phyloP scores from a whole-genome alignment of 1,140 invertebrate genomes.

The Brachionus manjavacas region DNA sequence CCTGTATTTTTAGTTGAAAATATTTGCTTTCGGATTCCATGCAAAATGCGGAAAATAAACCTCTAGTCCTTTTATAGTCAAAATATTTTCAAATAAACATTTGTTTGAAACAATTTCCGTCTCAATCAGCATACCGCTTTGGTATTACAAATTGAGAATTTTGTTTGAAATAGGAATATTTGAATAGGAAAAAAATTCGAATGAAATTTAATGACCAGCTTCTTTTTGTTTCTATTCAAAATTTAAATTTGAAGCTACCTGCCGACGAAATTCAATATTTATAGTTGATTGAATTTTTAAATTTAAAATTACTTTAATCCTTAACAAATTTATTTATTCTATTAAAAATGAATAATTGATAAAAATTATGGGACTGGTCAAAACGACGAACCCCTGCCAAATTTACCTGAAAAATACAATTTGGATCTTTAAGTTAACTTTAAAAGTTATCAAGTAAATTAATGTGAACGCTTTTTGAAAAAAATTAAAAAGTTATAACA shows the following conservation, averaged over 20 bases:
- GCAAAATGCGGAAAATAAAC: background rate
- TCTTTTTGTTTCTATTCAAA: background rate
- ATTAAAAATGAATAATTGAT: no score
- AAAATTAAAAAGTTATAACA: no score
- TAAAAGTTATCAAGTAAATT: no score
- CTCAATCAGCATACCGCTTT: background rate
- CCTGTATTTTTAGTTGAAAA: background rate
- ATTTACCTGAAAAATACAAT: no score
- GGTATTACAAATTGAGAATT: conserved; percentile 7
- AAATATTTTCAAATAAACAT: conserved; percentile 8
- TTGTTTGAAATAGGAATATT: conserved; percentile 26
- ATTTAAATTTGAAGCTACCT: conserved; percentile 3
- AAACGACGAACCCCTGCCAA: no score
- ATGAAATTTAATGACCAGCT: conserved; percentile 24
- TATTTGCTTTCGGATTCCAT: background rate
- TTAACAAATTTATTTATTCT: no score
- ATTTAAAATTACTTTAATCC: background rate
- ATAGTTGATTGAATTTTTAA: background rate
- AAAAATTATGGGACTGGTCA: no score
- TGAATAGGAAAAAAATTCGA: background rate
- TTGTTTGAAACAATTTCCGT: background rate
- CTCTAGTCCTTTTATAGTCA: background rate
- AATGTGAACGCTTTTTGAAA: no score
- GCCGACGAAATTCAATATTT: conserved; percentile 28
- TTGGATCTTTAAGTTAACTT: no score